A percentile compares a stretch with the other conserved stretches of the same genome.
These are phyloP conservation scores for Dysdera silvatica DNA, from an alignment of 1,140 invertebrate genomes.

Conservation along the genomic window DNA sequence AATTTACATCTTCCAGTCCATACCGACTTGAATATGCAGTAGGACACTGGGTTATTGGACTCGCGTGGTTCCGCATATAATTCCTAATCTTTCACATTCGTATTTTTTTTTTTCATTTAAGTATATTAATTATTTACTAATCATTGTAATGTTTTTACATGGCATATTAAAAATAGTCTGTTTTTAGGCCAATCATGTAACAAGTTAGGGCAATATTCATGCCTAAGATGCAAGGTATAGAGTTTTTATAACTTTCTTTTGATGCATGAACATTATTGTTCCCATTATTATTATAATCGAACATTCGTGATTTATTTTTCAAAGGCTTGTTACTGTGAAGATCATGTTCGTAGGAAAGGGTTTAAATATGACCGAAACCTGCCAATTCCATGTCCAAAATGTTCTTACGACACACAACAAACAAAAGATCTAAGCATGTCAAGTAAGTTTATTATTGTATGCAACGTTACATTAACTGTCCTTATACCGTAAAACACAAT, in stretches of 20 bases:
- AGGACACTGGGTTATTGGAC: no score
- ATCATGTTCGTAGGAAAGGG: constrained; percentile 85
- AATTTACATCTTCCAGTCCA: no score
- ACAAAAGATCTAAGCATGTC: constrained; percentile 94
- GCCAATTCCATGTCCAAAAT: constrained; percentile 87
- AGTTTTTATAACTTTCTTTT: no score
- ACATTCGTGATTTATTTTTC: constrained; percentile 10
- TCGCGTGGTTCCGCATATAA: no score
- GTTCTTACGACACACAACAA: constrained; percentile 77
- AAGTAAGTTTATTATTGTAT: constrained; percentile 54
- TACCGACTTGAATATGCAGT: no score
- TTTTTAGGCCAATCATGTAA: constrained; percentile 79
- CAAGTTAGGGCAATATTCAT: constrained; percentile 86
- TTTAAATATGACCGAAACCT: constrained; percentile 86
- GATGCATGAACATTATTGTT: background rate
- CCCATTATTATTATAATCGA: no score
- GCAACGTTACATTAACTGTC: constrained; percentile 11
- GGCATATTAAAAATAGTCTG: constrained; percentile 11
- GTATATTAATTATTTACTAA: no score
- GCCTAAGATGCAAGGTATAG: constrained; percentile 74
- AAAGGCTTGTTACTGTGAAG: constrained; percentile 89
- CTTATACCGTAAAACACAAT: background rate
- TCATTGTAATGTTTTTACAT: background rate
- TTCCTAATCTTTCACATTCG: no score
- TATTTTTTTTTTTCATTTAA: no score